Base-by-base conservation (phyloP, 2,888 invertebrate genomes). In the Coenonympha glycerion region DNA sequence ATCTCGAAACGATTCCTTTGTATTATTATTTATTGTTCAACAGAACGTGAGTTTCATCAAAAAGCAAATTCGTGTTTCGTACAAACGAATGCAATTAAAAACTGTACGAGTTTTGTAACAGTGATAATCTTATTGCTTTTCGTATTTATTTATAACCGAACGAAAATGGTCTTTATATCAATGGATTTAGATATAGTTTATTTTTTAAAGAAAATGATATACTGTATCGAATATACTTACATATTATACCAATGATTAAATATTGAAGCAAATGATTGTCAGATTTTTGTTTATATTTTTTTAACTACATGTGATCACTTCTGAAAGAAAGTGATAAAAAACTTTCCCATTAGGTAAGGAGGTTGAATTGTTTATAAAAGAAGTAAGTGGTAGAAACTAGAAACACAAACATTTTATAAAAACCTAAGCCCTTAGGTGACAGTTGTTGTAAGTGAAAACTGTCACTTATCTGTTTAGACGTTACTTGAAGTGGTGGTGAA, bases 81-180 rank as follows among this genome's bases (percentile, higher is more conserved):
- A 48, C 69, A 72, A 76, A 76, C 68, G 73, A 76, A 72, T 63
- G 71, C 66, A 74, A 74, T 75, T 75, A 73, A 54, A 63, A 61
- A 56, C 49, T 51, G 57, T 51, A 57, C 54, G 47, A 53, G 44
- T 47, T 47, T 28, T 42, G 44, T 47, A 47, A 54, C 47, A 47
- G 34, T 37, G 41, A 46, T 49, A n/a, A 42, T 49, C 49, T 55
- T 47, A 44, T 40, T 45, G 40, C 47, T 46, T 39, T 50, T 37
- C 22, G 37, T 31, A 46, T 36, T 42, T 13, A 33, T 31, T 26
- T 21, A 9, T 28, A 28, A 24, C 47, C 22, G 26, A 16, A 13
- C 36, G 18, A 46, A 50, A 31, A 37, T 42, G 31, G 31, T 6
- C 19, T 26, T 36, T 34, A 34, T 24, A 24, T 13, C 2, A 2